Evolutionary conservation across 2,888 invertebrate species (phyloP), one percentile per base, ranked within the genome.

Genomic region (Phalera bucephala): DNA sequence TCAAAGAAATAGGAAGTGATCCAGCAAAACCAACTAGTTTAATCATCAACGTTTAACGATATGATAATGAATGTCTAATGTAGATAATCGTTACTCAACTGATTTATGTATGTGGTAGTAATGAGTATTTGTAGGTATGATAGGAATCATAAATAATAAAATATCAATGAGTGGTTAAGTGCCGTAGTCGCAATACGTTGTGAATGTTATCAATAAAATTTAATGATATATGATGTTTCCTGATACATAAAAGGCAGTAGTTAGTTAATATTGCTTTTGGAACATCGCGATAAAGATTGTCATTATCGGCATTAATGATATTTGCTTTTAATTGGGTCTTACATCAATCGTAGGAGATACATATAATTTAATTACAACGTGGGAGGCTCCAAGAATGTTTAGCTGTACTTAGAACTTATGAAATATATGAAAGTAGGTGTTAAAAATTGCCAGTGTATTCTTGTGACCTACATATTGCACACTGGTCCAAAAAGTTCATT

Each of bases 1-100:
- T 17, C 28, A 34, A 12, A 35, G 25, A 32, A 46, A 59, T 46
- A 60, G 61, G 61, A 60, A 60, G 53, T 42, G 31, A 35, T 40
- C 22, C 15, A 40, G 21, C 40, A 40, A 44, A 42, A 39, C 33
- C 39, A 50, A 45, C 52, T 35, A 36, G 52, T 45, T 45, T 56
- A 60, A 51, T 55, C 33, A 50, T 20, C 19, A 23, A 36, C 28
- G 19, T 40, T 42, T 42, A 33, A 23, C 32, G 34, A 40, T 39
- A 14, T 22, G 39, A 20, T 39, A 5, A 22, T 22, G 8, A 21
- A 21, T 42, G 28, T 36, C 40, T 39, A 30, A 26, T 20, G 22
- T 26, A 25, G 34, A 39, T 41, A 31, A 33, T 41, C 37, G 27
- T n/a, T 44, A 25, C 38, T 41, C 29, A 47, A 51, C 33, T 37